A percentile compares a stretch with the other conserved stretches of the same genome.
These are phyloP conservation scores for Caenorhabditis briggsae DNA, from an alignment of 1,140 invertebrate species.

Conservation along the genomic window DNA sequence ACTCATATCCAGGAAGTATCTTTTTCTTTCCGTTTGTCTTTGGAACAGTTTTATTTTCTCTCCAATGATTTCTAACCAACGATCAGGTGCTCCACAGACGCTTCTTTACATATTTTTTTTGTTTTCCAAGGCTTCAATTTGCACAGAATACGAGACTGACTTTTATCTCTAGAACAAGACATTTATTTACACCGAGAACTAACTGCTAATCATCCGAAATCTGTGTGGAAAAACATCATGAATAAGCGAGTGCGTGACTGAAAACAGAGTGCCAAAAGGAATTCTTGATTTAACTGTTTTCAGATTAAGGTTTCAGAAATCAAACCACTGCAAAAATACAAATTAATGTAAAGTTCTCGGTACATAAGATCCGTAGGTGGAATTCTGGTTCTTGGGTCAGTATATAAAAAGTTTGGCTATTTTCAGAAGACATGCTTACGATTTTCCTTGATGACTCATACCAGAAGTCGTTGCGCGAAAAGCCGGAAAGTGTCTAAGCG, in stretches of 20 bases:
- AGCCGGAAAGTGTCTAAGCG: too few species aligned
- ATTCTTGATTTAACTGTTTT: constrained; percentile 23
- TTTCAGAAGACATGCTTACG: too few species aligned
- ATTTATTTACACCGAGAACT: background rate
- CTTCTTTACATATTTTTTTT: background rate
- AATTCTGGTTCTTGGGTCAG: too few species aligned
- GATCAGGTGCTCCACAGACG: background rate
- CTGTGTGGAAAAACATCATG: constrained; percentile 20
- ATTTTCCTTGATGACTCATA: too few species aligned
- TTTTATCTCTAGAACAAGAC: background rate
- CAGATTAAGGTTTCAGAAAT: constrained; percentile 8
- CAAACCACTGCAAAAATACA: background rate
- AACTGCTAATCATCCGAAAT: background rate
- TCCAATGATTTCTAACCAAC: background rate
- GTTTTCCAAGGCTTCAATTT: background rate
- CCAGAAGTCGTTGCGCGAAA: too few species aligned
- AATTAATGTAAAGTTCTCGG: too few species aligned
- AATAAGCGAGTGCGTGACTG: constrained; percentile 17
- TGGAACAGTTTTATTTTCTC: too few species aligned
- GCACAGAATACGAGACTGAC: background rate
- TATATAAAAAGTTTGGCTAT: too few species aligned
- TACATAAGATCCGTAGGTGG: too few species aligned
- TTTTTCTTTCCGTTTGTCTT: too few species aligned
- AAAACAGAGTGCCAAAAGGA: background rate
- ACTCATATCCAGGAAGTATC: too few species aligned